Conservation (phyloP, 2,888 invertebrate genomes). For the Bimastos eiseni region DNA sequence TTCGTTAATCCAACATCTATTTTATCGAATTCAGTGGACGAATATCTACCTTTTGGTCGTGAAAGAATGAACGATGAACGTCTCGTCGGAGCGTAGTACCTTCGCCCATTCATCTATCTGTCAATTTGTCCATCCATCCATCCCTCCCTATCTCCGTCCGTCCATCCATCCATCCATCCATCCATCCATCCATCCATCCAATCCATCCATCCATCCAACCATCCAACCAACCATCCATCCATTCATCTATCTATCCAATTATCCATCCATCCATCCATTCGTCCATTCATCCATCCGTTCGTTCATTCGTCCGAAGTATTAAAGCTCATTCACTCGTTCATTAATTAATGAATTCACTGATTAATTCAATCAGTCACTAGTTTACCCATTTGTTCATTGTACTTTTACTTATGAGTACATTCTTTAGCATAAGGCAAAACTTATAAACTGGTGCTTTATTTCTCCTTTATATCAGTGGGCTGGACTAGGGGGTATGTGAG, state of each 20-base stretch:
- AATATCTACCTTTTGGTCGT: too few relatives aligned
- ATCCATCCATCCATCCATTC: not conserved
- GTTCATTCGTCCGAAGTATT: too few relatives aligned
- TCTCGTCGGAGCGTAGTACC: too few relatives aligned
- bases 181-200: too few relatives aligned
- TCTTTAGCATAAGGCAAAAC: not conserved
- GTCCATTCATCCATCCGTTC: too few relatives aligned
- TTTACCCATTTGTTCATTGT: not conserved
- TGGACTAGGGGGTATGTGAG: not conserved
- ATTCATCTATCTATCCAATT: too few relatives aligned
- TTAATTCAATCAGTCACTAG: not conserved
- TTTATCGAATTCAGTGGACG: too few relatives aligned
- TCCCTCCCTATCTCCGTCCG: too few relatives aligned
- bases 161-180: too few relatives aligned
- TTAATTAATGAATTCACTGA: not conserved
- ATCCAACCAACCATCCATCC: not conserved
- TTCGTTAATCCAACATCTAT: too few relatives aligned
- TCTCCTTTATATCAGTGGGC: not conserved
- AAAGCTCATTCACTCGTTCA: too few relatives aligned
- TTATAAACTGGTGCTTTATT: not conserved
- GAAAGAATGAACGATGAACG: too few relatives aligned
- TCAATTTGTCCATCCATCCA: not conserved
- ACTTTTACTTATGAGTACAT: not conserved
- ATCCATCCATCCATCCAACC: not conserved
- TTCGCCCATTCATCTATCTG: not conserved